Base-by-base conservation (phyloP, 2,797 vertebrate genomes). In the Macropodus opercularis region DNA sequence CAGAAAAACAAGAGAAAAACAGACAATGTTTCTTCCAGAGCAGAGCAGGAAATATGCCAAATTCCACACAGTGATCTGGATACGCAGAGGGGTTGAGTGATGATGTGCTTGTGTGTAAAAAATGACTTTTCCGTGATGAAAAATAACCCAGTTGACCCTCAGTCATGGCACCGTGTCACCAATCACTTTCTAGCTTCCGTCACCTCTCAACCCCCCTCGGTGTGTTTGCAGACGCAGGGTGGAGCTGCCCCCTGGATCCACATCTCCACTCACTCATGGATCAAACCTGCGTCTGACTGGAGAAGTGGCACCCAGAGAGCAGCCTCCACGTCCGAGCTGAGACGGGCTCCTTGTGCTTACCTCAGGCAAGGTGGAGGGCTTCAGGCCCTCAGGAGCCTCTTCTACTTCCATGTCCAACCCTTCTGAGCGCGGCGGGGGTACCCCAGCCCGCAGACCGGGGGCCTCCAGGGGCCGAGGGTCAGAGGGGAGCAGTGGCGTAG, bases 401-500 rank as follows among this genome's bases (percentile, higher is more conserved):
- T 92, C 89, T 67, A 78, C 85, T 51, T 87, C 76, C 84, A 89
- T 84, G 75, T 86, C 86, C 79, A 55, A 75, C 42, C 48, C 75
- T 57, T 87, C 76, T 46, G 77, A 78, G 63, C 21, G 69, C 55
- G 87, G 90, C 52, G 42, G 84, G 69, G 84, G 75, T 41, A 85
- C 89, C 90, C 90, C 90, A 78, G 92, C 83, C 75, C 72, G 81
- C 89, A 91, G 89, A 86, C 72, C 85, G 73, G 92, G 80, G 82
- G 86, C 76, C 82, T 90, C 88, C 21, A 80, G 87, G 91, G 91
- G 90, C 90, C 85, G 88, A 74, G 86, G 86, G 85, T 90, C 86
- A 67, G 89, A 89, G 88, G 85, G 90, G 87, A 80, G 87, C 69
- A 80, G 83, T 76, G 89, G 85, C 68, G 87, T 88, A 72, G 69